Evolutionary conservation across 2,888 invertebrate genomes (phyloP).

Genomic region (Heteromurus nitidus): DNA sequence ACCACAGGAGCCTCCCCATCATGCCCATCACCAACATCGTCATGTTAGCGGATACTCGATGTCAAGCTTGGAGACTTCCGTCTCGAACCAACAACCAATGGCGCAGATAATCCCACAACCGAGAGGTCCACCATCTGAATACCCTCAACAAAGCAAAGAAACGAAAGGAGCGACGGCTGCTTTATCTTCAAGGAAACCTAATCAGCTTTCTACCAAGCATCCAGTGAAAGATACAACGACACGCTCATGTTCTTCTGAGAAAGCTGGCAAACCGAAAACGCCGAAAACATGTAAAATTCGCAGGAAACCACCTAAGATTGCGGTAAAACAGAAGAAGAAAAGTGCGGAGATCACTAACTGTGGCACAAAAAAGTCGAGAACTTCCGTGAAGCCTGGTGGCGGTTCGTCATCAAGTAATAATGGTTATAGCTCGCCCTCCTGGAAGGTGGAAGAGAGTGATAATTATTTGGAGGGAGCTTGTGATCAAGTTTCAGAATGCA

Average conservation of each 20-base stretch:
- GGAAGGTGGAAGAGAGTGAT: too few species aligned
- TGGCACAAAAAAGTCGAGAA: not conserved
- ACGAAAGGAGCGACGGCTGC: too few species aligned
- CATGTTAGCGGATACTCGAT: too few species aligned
- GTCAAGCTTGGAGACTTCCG: too few species aligned
- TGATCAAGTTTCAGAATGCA: too few species aligned
- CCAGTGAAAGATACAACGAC: not conserved
- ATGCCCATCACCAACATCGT: not conserved
- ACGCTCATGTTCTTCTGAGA: slow-evolving; percentile 8
- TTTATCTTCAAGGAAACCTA: too few species aligned
- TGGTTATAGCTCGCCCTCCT: too few species aligned
- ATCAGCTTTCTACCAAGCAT: not conserved
- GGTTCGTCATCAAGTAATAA: too few species aligned
- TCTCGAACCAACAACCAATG: too few species aligned
- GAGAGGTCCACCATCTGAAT: too few species aligned
- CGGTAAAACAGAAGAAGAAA: slow-evolving; percentile 44
- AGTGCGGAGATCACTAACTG: slow-evolving; percentile 25
- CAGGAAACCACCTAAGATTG: not conserved
- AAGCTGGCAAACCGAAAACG: slow-evolving; percentile 15
- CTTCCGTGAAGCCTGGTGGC: not conserved
- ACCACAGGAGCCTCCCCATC: not conserved
- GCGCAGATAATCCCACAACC: not conserved
- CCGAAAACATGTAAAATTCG: slow-evolving; percentile 11
- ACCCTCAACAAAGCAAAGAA: too few species aligned
- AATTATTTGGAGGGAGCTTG: too few species aligned